Conservation (phyloP, 1,140 invertebrate species). For the Drosophila lacteicornis region DNA sequence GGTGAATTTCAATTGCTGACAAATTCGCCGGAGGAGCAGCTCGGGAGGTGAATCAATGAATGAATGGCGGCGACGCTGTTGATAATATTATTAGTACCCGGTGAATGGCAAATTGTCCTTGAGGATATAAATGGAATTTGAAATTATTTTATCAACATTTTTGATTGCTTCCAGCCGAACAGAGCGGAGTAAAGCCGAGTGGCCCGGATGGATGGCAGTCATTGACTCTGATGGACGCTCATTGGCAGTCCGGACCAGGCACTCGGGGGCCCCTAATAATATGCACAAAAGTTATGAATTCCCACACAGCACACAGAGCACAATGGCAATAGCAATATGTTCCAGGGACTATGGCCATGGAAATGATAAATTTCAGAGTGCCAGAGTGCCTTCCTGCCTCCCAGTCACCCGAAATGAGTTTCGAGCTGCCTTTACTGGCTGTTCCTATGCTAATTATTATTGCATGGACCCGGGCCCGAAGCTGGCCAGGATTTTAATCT, state of each 20-base stretch:
- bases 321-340: slow-evolving; percentile 58
- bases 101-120: slow-evolving; percentile 83
- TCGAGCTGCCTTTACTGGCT: slow-evolving; percentile 11
- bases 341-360: slow-evolving; percentile 52
- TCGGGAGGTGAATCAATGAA: slow-evolving; percentile 38
- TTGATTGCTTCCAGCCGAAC: slow-evolving; percentile 82
- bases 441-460: slow-evolving; percentile 75
- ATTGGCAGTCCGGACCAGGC: slow-evolving; percentile 57
- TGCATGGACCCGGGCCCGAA: slow-evolving; percentile 44
- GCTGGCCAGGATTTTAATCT: slow-evolving; percentile 66
- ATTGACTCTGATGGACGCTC: slow-evolving; percentile 55
- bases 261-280: slow-evolving; percentile 61
- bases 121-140: slow-evolving; percentile 82
- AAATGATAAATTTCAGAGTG: slow-evolving; percentile 71
- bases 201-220: slow-evolving; percentile 37
- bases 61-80: slow-evolving; percentile 40
- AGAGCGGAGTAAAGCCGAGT: slow-evolving; percentile 4
- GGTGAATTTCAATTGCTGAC: slow-evolving; percentile 83
- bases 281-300: slow-evolving; percentile 82
- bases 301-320: slow-evolving; percentile 26
- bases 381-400: background rate
- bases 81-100: slow-evolving; percentile 80
- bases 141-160: slow-evolving; percentile 84
- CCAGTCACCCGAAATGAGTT: slow-evolving; percentile 23
- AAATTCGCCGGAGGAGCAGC: slow-evolving; percentile 57